Conservation (phyloP, 1,140 invertebrate species). For the Halictus rubicundus region DNA sequence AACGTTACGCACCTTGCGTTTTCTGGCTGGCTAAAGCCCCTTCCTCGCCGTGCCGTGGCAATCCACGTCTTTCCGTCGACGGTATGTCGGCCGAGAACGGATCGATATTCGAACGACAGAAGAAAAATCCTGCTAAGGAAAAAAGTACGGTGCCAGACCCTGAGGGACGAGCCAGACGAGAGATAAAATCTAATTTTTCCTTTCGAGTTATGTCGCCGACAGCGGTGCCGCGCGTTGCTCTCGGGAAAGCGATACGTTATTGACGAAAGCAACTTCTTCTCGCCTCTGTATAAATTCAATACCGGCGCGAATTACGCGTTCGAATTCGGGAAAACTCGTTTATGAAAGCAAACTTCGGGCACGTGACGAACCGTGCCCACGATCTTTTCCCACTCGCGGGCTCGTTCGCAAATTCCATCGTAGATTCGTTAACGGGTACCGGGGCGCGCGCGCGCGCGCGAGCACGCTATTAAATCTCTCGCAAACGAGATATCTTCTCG, state of each 20-base stretch:
- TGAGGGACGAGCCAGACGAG: background rate
- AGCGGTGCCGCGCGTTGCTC: background rate
- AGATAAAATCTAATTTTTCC: constrained; percentile 7
- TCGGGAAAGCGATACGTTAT: background rate
- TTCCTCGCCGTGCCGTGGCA: background rate
- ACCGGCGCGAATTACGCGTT: background rate
- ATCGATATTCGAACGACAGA: constrained; percentile 13
- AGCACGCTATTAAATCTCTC: background rate
- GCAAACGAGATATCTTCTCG: background rate
- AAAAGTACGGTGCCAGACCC: background rate
- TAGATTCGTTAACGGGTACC: background rate
- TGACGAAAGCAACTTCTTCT: background rate
- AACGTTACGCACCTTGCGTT: constrained; percentile 22
- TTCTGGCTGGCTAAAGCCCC: constrained; percentile 13
- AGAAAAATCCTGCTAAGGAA: background rate
- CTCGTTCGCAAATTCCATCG: background rate
- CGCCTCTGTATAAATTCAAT: background rate
- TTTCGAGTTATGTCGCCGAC: background rate
- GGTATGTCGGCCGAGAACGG: background rate
- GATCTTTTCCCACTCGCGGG: no score
- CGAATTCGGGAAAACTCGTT: background rate
- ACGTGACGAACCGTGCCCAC: background rate
- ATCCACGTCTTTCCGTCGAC: background rate
- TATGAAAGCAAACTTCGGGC: background rate
- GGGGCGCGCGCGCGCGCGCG: no score